Percentiles rank a stretch among this genome's conserved stretches.
phyloP scores from a whole-genome alignment of 2,797 vertebrate genomes.

The Danio albolineatus region DNA sequence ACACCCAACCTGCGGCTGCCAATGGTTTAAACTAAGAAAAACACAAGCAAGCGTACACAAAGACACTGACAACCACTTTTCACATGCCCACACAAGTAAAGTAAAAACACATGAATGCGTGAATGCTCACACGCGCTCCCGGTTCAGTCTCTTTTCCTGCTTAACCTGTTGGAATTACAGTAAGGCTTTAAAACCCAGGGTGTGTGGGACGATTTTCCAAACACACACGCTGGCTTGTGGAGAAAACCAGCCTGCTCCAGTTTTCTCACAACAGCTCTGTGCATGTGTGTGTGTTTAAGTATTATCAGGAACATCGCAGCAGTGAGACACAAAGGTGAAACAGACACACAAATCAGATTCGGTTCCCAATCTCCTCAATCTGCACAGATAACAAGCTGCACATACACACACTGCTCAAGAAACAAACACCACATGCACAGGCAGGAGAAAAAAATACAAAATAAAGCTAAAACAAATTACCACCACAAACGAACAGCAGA shows the following conservation, averaged over 20 bases:
- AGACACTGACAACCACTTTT: constrained; percentile 43
- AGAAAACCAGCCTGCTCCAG: constrained; percentile 79
- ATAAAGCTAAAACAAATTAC: constrained; percentile 32
- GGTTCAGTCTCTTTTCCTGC: constrained; percentile 73
- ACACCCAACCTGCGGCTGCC: constrained; percentile 55
- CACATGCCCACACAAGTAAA: constrained; percentile 63
- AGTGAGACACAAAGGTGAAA: constrained; percentile 28
- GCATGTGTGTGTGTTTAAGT: constrained; percentile 3
- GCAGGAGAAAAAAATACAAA: constrained; percentile 3
- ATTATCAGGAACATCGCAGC: constrained; percentile 38
- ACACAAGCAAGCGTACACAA: constrained; percentile 48
- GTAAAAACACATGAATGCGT: constrained; percentile 51
- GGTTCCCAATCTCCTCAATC: constrained; percentile 49
- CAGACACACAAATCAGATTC: constrained; percentile 43
- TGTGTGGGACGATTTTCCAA: constrained; percentile 77
- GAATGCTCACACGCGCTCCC: constrained; percentile 71
- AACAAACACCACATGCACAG: constrained; percentile 37
- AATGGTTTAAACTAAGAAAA: constrained; percentile 28
- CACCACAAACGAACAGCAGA: constrained; percentile 40
- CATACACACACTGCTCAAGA: constrained; percentile 26
- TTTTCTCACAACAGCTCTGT: no score
- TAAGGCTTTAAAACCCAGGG: constrained; percentile 78
- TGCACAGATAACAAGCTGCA: constrained; percentile 41
- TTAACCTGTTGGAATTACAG: constrained; percentile 85
- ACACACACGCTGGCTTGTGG: constrained; percentile 80